These are phyloP conservation scores for Papilio polytes DNA, from an alignment of 1,140 invertebrate genomes.

Conservation along the genomic window DNA sequence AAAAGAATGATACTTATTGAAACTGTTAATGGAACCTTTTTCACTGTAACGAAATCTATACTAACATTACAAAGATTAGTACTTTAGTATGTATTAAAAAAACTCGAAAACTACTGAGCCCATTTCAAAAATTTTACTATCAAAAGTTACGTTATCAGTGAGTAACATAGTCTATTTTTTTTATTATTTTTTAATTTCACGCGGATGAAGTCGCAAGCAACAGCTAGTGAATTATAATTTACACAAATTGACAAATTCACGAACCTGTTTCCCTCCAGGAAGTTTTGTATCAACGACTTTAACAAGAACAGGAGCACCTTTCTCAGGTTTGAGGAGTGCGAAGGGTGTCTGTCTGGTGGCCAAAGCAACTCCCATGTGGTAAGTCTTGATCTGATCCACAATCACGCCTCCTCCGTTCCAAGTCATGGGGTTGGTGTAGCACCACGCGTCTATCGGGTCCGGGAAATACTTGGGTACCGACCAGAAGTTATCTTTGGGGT, in stretches of 20 bases:
- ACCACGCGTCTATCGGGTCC: conserved; percentile 50
- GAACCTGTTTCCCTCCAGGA: conserved; percentile 75
- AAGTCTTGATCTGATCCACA: conserved; percentile 76
- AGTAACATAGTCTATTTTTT: no score
- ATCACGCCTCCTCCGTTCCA: conserved; percentile 63
- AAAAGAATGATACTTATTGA: no score
- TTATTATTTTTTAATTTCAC: no score
- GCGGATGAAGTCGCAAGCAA: no score
- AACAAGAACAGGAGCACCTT: conserved; percentile 68
- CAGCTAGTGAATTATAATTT: neutral
- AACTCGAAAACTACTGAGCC: no score
- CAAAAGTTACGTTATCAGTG: no score
- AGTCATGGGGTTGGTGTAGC: conserved; percentile 49
- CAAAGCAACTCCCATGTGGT: conserved; percentile 75
- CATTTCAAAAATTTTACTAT: no score
- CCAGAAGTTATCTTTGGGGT: conserved; percentile 45
- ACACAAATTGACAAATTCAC: neutral
- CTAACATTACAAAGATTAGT: no score
- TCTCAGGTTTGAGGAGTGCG: conserved; percentile 71
- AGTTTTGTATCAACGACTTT: conserved; percentile 73
- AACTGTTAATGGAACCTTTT: no score
- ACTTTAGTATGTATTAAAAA: no score
- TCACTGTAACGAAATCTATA: no score
- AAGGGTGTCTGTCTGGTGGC: conserved; percentile 75
- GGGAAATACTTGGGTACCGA: conserved; percentile 44